These are phyloP conservation scores for Camptogramma bilineatum DNA, from an alignment of 2,888 invertebrate species.

Conservation along the genomic window DNA sequence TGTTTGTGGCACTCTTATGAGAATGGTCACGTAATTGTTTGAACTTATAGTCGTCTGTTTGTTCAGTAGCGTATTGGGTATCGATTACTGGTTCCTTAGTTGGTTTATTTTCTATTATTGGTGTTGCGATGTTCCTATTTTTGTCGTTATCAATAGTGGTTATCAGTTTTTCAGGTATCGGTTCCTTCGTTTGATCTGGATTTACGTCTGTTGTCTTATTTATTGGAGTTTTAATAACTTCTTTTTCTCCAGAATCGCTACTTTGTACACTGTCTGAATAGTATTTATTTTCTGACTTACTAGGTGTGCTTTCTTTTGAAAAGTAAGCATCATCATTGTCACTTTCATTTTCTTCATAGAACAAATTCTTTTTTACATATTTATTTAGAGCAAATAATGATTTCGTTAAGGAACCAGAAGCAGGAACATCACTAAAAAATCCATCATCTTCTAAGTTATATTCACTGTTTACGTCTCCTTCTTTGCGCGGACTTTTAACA, in stretches of 20 bases:
- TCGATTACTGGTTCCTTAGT: constrained; percentile 34
- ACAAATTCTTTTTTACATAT: constrained; percentile 76
- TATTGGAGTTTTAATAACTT: constrained; percentile 28
- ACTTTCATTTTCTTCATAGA: constrained; percentile 65
- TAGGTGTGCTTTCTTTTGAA: constrained; percentile 78
- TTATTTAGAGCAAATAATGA: constrained; percentile 76
- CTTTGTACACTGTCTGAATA: constrained; percentile 72
- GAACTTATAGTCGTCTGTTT: constrained; percentile 76
- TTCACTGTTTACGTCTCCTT: constrained; percentile 45
- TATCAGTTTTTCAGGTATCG: constrained; percentile 38
- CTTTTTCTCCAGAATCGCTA: constrained; percentile 56
- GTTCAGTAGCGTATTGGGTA: constrained; percentile 50
- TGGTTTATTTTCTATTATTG: constrained; percentile 1
- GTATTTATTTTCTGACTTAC: constrained; percentile 68
- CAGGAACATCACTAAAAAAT: constrained; percentile 72
- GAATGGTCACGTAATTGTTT: constrained; percentile 58
- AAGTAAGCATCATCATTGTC: constrained; percentile 72
- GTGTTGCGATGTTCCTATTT: constrained; percentile 10
- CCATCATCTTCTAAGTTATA: constrained; percentile 68
- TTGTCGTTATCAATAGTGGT: constrained; percentile 37
- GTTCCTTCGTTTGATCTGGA: constrained; percentile 26
- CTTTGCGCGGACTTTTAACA: constrained; percentile 37
- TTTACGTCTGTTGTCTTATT: constrained; percentile 23
- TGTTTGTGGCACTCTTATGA: constrained; percentile 31
- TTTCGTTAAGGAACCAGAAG: constrained; percentile 70